A percentile compares a stretch with the other conserved stretches of the same genome.
Conservation (phyloP, 2,113 vertebrate species). For the Polypterus bichir region DNA sequence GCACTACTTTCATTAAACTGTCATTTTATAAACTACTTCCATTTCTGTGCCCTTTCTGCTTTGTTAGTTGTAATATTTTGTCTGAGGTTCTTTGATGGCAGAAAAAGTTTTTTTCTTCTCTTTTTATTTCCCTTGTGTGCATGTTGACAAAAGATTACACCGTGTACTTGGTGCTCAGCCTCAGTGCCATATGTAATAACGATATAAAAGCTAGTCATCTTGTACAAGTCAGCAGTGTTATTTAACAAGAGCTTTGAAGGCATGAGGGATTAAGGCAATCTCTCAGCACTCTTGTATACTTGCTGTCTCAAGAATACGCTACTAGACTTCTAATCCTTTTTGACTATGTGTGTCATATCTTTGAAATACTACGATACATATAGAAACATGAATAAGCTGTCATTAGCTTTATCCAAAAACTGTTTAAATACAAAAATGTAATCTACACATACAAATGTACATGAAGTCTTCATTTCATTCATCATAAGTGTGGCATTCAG, state of each 20-base stretch:
- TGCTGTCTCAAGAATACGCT: not conserved
- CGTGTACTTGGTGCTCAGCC: not conserved
- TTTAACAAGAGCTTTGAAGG: not conserved
- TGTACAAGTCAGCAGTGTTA: not conserved
- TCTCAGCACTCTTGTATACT: not conserved
- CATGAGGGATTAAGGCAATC: not conserved
- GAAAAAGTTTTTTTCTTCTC: slow-evolving; percentile 12
- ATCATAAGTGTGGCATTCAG: too few relatives aligned
- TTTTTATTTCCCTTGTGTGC: not conserved
- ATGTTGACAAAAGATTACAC: not conserved
- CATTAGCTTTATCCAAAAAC: too few relatives aligned
- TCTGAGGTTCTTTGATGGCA: slow-evolving; percentile 26
- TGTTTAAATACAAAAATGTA: too few relatives aligned
- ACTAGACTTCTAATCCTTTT: too few relatives aligned
- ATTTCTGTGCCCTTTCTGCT: slow-evolving; percentile 35
- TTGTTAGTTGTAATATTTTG: slow-evolving; percentile 38
- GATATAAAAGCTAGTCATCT: not conserved
- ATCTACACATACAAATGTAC: too few relatives aligned
- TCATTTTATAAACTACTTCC: slow-evolving; percentile 41
- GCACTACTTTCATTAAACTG: slow-evolving; percentile 50
- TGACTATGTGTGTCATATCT: too few relatives aligned
- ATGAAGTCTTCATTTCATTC: too few relatives aligned
- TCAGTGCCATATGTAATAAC: not conserved
- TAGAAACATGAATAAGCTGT: too few relatives aligned
- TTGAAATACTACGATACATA: too few relatives aligned